Percentiles rank a stretch among this genome's conserved stretches.
These are phyloP conservation scores for Melanocharis versteri DNA, from an alignment of 2,113 vertebrate species.

Conservation along the genomic window DNA sequence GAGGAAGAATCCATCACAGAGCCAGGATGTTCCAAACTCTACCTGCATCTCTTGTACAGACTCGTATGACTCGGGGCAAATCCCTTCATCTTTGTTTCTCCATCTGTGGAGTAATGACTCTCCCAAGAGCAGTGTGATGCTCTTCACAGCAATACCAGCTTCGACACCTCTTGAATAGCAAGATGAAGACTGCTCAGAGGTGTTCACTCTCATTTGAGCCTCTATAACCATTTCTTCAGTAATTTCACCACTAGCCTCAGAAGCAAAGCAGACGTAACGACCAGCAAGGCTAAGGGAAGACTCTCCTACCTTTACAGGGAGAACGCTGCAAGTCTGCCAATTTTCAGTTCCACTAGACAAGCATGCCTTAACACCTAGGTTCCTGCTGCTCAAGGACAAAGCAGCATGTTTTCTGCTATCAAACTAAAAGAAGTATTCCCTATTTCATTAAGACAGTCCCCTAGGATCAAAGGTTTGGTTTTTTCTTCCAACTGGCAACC, in stretches of 20 bases:
- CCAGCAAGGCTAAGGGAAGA: neutral
- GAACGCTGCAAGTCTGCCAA: neutral
- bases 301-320: neutral
- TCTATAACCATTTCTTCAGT: neutral
- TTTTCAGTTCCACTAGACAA: neutral
- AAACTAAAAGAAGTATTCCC: neutral
- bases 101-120: neutral
- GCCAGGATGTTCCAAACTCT: neutral
- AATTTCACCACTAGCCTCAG: neutral
- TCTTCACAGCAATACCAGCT: neutral
- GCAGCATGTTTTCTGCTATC: neutral
- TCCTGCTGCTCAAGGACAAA: neutral
- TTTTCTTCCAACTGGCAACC: neutral
- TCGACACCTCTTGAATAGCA: neutral
- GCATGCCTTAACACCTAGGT: neutral
- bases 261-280: neutral
- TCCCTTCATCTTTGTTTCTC: neutral
- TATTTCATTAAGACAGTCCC: neutral
- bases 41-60: neutral
- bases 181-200: neutral
- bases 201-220: neutral
- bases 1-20: neutral
- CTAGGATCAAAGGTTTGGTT: fast-evolving
- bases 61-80: neutral
- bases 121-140: fast-evolving